Base-by-base conservation (phyloP, 2,888 invertebrate genomes). In the Eupithecia centaureata region DNA sequence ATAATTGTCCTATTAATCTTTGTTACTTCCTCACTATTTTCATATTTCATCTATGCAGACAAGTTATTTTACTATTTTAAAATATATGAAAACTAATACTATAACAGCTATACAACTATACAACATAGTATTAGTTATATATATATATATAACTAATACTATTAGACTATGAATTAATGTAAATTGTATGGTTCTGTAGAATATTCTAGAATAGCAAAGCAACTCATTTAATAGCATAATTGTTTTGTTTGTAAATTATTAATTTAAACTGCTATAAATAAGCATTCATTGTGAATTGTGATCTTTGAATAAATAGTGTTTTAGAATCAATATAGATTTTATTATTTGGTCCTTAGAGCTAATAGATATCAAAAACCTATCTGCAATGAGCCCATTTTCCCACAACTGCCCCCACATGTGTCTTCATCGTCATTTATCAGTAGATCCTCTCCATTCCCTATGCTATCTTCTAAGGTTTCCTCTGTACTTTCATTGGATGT, bases 371-470 rank as follows among this genome's bases (percentile, higher is more conserved):
- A 90, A 75, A 89, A 90, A 71, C 84, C 85, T 80, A 89, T 83
- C n/a, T 84, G 84, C 70, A 84, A 61, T 10, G 88, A 84, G 58
- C 85, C 88, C 68, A 84, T 75, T 64, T 82, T 82, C 5, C 91
- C 89, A 69, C 92, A 92, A 18, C 84, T 72, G 0, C 88, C 84
- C 3, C 84, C 80, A 78, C 92, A 93, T 5, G 87, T 81, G 47
- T 90, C 85, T 15, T 87, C 89, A 70, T 89, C 84, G 27, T 73
- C 76, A 56, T 76, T 78, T 5, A 76, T 79, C 28, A 81, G 79
- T 47, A 85, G 84, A 30, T 82, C 78, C 38, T 80, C 81, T 47
- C 66, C 65, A 71, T 42, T 68, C 64, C 61, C 58, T 68, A 64
- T 62, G 66, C 70, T 73, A 59, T 65, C 67, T 65, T 73, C 68